Base-by-base conservation (phyloP, 2,888 invertebrate genomes). In the Auanema sp. region DNA sequence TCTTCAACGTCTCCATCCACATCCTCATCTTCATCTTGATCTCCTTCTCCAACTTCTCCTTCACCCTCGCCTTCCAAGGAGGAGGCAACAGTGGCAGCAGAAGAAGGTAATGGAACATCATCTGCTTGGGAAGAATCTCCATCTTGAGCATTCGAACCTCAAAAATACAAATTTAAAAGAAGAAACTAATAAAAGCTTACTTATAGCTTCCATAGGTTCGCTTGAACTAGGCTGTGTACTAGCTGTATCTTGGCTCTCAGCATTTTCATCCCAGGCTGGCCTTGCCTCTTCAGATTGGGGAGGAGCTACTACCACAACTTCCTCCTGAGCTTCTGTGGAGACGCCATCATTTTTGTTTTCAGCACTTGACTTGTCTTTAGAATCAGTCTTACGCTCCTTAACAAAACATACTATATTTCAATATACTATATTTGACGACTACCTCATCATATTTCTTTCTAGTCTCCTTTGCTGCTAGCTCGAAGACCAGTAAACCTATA, bases 81-180 rank as follows among this genome's bases (percentile, higher is more conserved):
- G 1, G 65, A 67, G 5, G 69, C 71, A 11, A 65, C 72, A 11
- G 71, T 75, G 42, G 69, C 71, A 4, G 72, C 72, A 18, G 72
- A 66, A 11, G 68, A 69, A 16, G 65, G 57, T 1, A 57, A 63
- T 0, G 63, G 62, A 11, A 60, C 65, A n/a, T 65, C 68, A 51
- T 64, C 64, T 4, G 66, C 68, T 3, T 61, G 62, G 3, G 58
- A 55, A 24, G 67, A 69, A 62, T 65, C 60, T 0, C 63, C 64
- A 42, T 62, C 62, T 61, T 18, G 24, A 61, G 16, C n/a, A 10
- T 16, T 47, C 5, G 47, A 47, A 47, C 18, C 18, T 18, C 10
- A 5, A 47, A 47, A 47, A 10, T 10, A 47, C 47, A 5, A 10
- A 47, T 47, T 47, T 21, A 5, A 5, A 47, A 5, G 16, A 47